phyloP scores from a whole-genome alignment of 92 coral and sea anemone species.

The Anthopleura xanthogrammica region DNA sequence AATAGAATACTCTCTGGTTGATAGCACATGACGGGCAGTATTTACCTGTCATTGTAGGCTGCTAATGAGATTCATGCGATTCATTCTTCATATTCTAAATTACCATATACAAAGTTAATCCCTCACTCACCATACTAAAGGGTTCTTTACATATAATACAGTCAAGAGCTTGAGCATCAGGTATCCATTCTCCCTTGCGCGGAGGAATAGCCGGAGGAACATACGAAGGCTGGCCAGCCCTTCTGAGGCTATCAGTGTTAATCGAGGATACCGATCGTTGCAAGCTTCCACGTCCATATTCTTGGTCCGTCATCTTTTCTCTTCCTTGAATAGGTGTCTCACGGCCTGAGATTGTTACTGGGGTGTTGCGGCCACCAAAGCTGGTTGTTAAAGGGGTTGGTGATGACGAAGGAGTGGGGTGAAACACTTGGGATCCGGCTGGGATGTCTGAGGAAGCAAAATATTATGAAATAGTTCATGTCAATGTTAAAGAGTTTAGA shows the following conservation, averaged over 20 bases:
- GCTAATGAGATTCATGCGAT: no score
- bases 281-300: conserved; percentile 44
- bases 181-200: conserved; percentile 81
- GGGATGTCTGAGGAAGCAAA: neutral
- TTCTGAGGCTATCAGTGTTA: conserved; percentile 38
- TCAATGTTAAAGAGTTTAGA: no score
- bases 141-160: conserved; percentile 87
- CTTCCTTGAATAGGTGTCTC: conserved; percentile 54
- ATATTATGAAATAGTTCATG: neutral
- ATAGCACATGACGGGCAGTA: no score
- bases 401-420: conserved; percentile 30
- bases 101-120: no score
- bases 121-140: conserved; percentile 81
- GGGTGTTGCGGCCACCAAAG: conserved; percentile 47
- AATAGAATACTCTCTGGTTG: no score
- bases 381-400: conserved; percentile 39
- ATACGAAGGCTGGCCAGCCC: conserved; percentile 56
- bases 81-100: no score
- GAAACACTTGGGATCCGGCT: neutral
- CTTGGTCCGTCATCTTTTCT: conserved; percentile 42
- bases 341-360: conserved; percentile 42
- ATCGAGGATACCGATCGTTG: conserved; percentile 42
- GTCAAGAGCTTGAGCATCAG: conserved; percentile 77
- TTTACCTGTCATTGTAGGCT: no score
- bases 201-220: conserved; percentile 84